A percentile compares a stretch with the other conserved stretches of the same genome.
These are phyloP conservation scores for Magallana angulata DNA, from an alignment of 1,140 invertebrate species.

Conservation along the genomic window DNA sequence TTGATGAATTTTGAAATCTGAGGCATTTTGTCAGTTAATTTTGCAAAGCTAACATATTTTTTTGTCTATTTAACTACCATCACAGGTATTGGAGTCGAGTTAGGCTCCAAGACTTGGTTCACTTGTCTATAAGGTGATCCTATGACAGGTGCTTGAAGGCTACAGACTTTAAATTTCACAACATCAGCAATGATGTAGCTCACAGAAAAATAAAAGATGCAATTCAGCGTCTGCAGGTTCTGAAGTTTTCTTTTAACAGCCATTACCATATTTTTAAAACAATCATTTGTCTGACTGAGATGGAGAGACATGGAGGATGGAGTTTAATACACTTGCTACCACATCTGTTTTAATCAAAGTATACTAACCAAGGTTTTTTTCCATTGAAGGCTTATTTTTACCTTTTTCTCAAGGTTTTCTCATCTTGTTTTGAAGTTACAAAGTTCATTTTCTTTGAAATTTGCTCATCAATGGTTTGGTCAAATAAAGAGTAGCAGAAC, in stretches of 20 bases:
- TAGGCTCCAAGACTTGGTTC: no score
- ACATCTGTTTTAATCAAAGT: no score
- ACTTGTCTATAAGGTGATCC: no score
- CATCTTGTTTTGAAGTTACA: no score
- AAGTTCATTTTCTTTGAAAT: no score
- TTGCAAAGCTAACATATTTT: slow-evolving; percentile 3
- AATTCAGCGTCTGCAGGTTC: slow-evolving; percentile 6
- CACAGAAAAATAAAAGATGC: slow-evolving; percentile 11
- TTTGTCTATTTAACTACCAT: no score
- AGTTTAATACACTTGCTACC: neutral
- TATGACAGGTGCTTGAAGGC: slow-evolving; percentile 2
- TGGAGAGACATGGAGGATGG: neutral
- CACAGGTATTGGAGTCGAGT: no score
- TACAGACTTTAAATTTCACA: neutral
- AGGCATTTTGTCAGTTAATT: neutral
- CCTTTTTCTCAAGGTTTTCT: no score
- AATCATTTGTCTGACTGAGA: neutral
- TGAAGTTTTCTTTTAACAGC: slow-evolving; percentile 20
- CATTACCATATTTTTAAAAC: slow-evolving; percentile 33
- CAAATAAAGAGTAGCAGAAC: no score
- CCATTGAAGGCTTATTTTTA: no score
- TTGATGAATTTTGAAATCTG: slow-evolving; percentile 15
- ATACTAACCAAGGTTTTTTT: no score
- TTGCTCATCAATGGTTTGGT: no score
- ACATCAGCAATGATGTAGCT: neutral